These are phyloP conservation scores for Meles meles DNA, from an alignment of 2,113 vertebrate species.

Conservation along the genomic window DNA sequence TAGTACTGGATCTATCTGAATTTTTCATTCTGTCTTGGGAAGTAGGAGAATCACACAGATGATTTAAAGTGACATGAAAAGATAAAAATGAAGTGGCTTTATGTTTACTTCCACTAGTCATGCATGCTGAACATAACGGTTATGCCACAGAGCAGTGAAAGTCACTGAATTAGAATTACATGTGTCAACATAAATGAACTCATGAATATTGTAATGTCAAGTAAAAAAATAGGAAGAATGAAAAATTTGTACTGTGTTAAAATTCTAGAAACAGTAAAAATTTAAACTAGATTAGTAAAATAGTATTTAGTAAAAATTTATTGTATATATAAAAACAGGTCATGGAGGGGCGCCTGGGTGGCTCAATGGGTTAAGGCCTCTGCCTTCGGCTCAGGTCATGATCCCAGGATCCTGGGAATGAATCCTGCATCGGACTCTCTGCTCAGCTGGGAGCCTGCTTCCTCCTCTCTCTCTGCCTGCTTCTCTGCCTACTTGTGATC, in stretches of 20 bases:
- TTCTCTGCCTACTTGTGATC: too few species aligned
- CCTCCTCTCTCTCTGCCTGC: too few species aligned
- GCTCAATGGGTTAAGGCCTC: too few species aligned
- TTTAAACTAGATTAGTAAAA: background rate
- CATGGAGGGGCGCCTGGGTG: too few species aligned
- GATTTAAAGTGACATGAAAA: background rate
- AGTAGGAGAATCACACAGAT: background rate
- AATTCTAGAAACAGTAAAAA: background rate
- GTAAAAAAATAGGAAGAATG: background rate
- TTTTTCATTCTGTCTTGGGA: background rate
- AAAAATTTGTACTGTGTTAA: background rate
- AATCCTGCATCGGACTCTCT: too few species aligned
- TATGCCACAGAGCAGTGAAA: background rate
- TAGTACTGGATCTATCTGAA: background rate
- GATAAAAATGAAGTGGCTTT: background rate
- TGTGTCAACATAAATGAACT: background rate
- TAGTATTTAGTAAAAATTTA: background rate
- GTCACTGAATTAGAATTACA: background rate
- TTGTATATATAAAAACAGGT: background rate
- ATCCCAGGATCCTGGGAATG: too few species aligned
- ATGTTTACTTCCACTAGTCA: background rate
- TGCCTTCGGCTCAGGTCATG: too few species aligned
- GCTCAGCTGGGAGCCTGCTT: too few species aligned
- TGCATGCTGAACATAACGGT: background rate
- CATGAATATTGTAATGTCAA: background rate